A percentile compares a stretch with the other conserved stretches of the same genome.
These are phyloP conservation scores for Rhipidura dahli DNA, from an alignment of 2,113 vertebrate species.

Conservation along the genomic window DNA sequence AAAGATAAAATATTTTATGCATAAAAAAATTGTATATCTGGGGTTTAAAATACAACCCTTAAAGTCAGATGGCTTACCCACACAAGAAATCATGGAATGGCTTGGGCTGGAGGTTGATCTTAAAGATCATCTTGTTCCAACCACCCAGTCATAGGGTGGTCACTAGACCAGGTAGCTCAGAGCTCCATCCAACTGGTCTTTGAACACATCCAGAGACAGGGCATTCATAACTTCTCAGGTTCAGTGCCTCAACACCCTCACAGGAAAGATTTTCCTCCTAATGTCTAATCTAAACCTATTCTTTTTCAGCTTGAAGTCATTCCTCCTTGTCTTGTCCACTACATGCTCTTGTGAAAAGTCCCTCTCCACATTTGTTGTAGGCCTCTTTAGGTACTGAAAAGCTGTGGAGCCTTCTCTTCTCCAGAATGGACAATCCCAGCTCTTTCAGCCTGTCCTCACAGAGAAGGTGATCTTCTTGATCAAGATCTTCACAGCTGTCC, in stretches of 20 bases:
- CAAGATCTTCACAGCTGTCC: background rate
- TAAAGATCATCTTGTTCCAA: background rate
- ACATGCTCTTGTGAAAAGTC: background rate
- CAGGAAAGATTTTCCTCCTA: background rate
- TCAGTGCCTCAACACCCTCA: background rate
- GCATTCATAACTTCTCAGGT: background rate
- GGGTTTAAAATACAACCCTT: background rate
- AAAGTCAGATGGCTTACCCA: background rate
- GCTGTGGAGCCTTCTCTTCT: background rate
- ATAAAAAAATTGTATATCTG: background rate
- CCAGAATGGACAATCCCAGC: background rate
- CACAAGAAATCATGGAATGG: background rate
- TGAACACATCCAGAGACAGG: background rate
- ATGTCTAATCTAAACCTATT: background rate
- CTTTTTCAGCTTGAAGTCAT: background rate
- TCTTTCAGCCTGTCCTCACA: background rate
- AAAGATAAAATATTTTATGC: background rate
- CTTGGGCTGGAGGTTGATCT: background rate
- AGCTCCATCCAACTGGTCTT: background rate
- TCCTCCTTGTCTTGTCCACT: background rate
- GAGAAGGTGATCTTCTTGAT: background rate
- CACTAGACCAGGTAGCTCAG: background rate
- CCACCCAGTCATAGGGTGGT: fast-evolving
- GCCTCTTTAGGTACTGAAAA: background rate
- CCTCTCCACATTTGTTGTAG: background rate